Base-by-base conservation (phyloP, 2,113 vertebrate species). In the Nothobranchius furzeri region DNA sequence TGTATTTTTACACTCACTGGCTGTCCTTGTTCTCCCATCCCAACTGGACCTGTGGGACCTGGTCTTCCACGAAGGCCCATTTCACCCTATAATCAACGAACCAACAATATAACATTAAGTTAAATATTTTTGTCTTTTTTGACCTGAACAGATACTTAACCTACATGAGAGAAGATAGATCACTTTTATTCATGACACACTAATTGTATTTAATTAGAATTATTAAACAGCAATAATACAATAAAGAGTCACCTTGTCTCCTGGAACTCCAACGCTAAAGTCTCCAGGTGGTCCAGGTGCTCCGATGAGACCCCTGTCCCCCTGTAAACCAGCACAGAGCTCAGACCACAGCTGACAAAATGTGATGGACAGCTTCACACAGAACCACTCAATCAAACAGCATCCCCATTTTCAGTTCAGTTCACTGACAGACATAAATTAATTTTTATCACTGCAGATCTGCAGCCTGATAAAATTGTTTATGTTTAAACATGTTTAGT, bases 211-310 rank as follows among this genome's bases (percentile, higher is more conserved):
- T 30, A 4, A 30, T 4, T 30, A 30, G 30, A 30, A 30, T 30
- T 30, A 30, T 30, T 30, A 30, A 30, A 30, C 30, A 4, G 30
- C 30, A 30, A 30, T 30, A 30, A 30, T 30, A 30, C 1, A 30
- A 40, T 40, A 9, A 40, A 40, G 3, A 40, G 37, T 92, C 89
- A 96, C 96, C 94, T 96, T 96, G 53, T 92, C 73, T 59, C 95
- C 96, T 74, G 94, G 95, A n/a, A 95, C 89, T 79, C 95, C 95
- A 59, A 95, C 69, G 1, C 93, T 95, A 35, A 86, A 68, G 7
- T 82, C 80, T 68, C 95, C 95, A 9, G 85, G 76, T 61, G 91
- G 92, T 72, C 96, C 96, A 67, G 90, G 71, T 40, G 87, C 85
- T 47, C 95, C 95, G 45, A 53, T 60, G 48, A 75, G 82, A 20